Evolutionary conservation across 2,888 invertebrate genomes (phyloP).

Genomic region (Acrobasis suavella): DNA sequence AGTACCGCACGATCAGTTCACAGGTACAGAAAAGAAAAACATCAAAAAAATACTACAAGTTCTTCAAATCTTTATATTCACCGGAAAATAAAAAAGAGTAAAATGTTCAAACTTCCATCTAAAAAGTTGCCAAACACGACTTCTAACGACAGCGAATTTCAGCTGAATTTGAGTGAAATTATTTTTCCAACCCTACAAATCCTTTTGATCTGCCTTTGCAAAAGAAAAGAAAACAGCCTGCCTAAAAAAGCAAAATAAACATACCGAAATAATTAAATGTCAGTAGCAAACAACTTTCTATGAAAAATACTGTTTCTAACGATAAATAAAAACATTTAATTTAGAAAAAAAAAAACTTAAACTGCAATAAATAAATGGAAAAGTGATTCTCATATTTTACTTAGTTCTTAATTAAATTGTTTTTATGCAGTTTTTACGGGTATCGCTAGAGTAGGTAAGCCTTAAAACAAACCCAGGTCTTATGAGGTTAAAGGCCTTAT

Average conservation of each 20-base stretch:
- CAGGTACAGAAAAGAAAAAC: background rate
- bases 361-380: too few species aligned
- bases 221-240: background rate
- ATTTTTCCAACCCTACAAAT: background rate
- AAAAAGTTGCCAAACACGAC: background rate
- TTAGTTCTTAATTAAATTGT: too few species aligned
- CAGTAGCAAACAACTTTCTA: background rate
- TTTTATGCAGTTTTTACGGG: too few species aligned
- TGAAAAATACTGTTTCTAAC: too few species aligned
- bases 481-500: too few species aligned
- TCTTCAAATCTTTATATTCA: too few species aligned
- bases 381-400: too few species aligned
- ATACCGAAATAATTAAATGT: background rate
- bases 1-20: too few species aligned
- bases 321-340: too few species aligned
- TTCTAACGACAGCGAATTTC: background rate
- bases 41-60: background rate
- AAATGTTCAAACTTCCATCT: background rate
- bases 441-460: too few species aligned
- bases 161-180: background rate
- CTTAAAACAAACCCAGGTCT: too few species aligned
- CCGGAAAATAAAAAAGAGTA: background rate
- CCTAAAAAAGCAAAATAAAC: background rate
- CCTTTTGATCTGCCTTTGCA: conserved; percentile 1
- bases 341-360: too few species aligned